Conservation (phyloP, 2,888 invertebrate genomes). For the Ferrisia virgata region DNA sequence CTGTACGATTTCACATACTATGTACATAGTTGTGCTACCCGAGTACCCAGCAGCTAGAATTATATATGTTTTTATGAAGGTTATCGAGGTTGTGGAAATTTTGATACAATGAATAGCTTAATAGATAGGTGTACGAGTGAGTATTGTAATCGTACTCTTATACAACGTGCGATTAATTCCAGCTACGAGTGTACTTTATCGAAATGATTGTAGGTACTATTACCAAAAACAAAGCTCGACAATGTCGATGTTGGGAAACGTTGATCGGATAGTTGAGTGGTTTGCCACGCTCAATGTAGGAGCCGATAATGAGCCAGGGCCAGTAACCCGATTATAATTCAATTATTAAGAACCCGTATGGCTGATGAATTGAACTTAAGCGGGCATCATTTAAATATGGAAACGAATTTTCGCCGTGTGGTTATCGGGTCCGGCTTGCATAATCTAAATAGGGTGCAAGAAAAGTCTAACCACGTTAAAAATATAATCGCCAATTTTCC, state of each 20-base stretch:
- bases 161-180: background rate
- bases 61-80: background rate
- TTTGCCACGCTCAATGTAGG: background rate
- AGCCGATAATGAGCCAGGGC: background rate
- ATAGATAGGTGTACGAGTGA: background rate
- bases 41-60: too few species aligned
- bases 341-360: background rate
- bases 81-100: background rate
- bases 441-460: background rate
- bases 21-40: too few species aligned
- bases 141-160: background rate
- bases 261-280: too few species aligned
- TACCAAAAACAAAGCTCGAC: background rate
- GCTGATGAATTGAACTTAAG: background rate
- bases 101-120: background rate
- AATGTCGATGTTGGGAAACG: background rate
- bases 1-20: background rate
- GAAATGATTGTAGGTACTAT: background rate
- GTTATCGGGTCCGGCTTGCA: background rate
- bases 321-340: background rate
- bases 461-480: background rate
- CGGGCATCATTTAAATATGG: constrained; percentile 1
- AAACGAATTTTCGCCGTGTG: background rate
- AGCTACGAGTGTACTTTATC: background rate
- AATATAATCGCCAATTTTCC: background rate